These are phyloP conservation scores for Troides helena DNA, from an alignment of 2,888 invertebrate genomes.

Conservation along the genomic window DNA sequence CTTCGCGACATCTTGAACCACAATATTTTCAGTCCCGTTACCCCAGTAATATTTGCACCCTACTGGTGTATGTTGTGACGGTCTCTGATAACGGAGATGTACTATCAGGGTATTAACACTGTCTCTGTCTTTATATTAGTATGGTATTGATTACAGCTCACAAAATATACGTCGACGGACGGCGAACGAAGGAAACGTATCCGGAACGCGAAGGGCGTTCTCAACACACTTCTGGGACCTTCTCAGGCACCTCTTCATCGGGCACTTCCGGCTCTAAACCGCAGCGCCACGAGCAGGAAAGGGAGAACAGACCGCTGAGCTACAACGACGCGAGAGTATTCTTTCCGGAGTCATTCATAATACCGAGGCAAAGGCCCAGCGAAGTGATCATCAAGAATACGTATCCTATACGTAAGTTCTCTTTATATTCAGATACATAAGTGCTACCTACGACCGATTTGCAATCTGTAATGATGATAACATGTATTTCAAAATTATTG, in stretches of 20 bases:
- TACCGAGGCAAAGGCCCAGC: slow-evolving; percentile 65
- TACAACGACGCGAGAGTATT: slow-evolving; percentile 73
- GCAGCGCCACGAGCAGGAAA: slow-evolving; percentile 57
- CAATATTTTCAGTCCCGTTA: too few species aligned
- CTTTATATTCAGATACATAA: not conserved
- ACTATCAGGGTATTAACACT: not conserved
- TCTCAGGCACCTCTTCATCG: slow-evolving; percentile 72
- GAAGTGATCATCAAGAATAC: slow-evolving; percentile 62
- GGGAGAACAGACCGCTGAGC: slow-evolving; percentile 61
- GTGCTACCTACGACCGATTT: too few species aligned
- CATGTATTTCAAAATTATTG: too few species aligned
- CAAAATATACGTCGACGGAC: slow-evolving; percentile 63
- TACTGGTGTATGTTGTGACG: too few species aligned
- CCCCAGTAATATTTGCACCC: too few species aligned
- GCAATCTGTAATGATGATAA: too few species aligned
- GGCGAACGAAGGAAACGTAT: slow-evolving; percentile 62
- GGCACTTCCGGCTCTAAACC: slow-evolving; percentile 74
- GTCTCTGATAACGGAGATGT: too few species aligned
- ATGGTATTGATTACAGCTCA: slow-evolving; percentile 50
- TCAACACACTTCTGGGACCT: slow-evolving; percentile 66
- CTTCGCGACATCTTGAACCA: too few species aligned
- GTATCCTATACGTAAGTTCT: slow-evolving; percentile 67
- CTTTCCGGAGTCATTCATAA: slow-evolving; percentile 76
- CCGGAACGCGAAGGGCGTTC: slow-evolving; percentile 61
- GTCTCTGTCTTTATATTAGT: not conserved